These are phyloP conservation scores for Drosophila pectinifera DNA, from an alignment of 1,140 invertebrate genomes.

Conservation along the genomic window DNA sequence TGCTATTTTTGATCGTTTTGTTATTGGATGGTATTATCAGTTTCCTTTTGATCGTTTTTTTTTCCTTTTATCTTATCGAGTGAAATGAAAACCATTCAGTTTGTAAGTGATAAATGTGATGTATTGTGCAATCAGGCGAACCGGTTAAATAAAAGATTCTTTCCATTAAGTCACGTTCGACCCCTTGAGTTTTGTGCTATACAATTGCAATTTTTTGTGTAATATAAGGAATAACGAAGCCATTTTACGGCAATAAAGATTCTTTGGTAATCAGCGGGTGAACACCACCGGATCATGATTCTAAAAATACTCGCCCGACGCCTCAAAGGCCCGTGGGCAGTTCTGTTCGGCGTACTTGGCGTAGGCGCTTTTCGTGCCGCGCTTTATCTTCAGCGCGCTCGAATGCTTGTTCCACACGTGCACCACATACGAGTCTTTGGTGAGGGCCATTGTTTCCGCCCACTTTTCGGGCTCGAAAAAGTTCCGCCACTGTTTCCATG, in stretches of 20 bases:
- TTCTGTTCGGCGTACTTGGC: conserved; percentile 86
- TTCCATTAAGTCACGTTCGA: neutral
- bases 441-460: conserved; percentile 85
- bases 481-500: conserved; percentile 87
- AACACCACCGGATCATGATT: neutral
- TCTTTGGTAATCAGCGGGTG: conserved; percentile 37
- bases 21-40: neutral
- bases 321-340: conserved; percentile 87
- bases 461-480: conserved; percentile 87
- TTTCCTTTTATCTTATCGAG: neutral
- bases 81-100: neutral
- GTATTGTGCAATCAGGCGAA: conserved; percentile 9
- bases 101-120: neutral
- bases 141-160: neutral
- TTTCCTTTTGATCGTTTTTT: neutral
- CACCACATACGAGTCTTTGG: conserved; percentile 87
- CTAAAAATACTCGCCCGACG: conserved; percentile 85
- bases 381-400: conserved; percentile 82
- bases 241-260: neutral
- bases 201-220: neutral
- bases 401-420: conserved; percentile 91
- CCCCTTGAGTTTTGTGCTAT: neutral
- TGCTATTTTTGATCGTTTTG: conserved; percentile 6
- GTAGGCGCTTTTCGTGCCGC: conserved; percentile 86
- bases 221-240: neutral